A percentile compares a stretch with the other conserved stretches of the same genome.
These are phyloP conservation scores for Chrysolina oricalcia DNA, from an alignment of 2,888 invertebrate species.

Conservation along the genomic window DNA sequence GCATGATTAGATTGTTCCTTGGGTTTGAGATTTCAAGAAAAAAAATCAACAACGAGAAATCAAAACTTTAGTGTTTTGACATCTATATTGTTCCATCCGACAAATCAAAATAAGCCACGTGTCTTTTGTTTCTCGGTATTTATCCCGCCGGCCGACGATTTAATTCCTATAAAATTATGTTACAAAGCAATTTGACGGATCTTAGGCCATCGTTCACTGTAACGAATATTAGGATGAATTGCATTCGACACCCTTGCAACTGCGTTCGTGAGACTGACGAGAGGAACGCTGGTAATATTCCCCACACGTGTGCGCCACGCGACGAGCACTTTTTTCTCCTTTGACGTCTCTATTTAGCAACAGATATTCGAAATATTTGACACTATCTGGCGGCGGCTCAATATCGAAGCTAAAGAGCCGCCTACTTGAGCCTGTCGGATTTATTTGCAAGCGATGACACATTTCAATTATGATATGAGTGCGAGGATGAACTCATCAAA, in stretches of 20 bases:
- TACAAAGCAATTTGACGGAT: conserved; percentile 64
- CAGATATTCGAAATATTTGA: conserved; percentile 63
- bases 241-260: conserved; percentile 28
- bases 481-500: neutral
- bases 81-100: conserved; percentile 38
- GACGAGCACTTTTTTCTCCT: conserved; percentile 53
- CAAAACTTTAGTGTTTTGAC: conserved; percentile 34
- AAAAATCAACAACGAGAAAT: neutral
- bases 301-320: conserved; percentile 63
- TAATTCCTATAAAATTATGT: conserved; percentile 62
- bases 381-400: conserved; percentile 60
- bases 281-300: conserved; percentile 66
- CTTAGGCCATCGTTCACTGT: conserved; percentile 53
- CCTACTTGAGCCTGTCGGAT: conserved; percentile 38
- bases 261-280: conserved; percentile 30
- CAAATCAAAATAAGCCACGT: conserved; percentile 58
- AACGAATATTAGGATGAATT: conserved; percentile 25
- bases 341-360: conserved; percentile 64
- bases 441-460: conserved; percentile 21
- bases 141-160: conserved; percentile 57
- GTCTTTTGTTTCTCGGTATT: conserved; percentile 59
- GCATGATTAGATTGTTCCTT: neutral
- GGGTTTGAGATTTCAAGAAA: neutral
- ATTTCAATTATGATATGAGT: neutral
- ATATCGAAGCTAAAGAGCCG: conserved; percentile 43